Percentiles rank a stretch among this genome's conserved stretches.
Evolutionary conservation across 2,888 invertebrate genomes (phyloP).

Genomic region (Drosophila colorata): DNA sequence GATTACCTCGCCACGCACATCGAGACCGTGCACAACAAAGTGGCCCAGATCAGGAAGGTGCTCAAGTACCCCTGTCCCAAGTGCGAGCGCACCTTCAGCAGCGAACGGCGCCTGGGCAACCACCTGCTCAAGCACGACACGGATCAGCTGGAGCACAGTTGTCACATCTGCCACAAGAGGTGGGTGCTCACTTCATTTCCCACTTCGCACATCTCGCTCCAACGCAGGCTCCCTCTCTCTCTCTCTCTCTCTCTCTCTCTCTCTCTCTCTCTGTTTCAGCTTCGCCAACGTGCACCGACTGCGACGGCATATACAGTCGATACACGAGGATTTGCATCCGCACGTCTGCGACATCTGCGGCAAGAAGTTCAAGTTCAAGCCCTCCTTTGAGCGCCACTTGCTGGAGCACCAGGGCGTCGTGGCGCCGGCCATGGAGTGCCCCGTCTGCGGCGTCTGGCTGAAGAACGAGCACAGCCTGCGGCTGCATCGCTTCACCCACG

Average conservation of each 20-base stretch:
- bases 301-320: constrained; percentile 75
- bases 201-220: constrained; percentile 3
- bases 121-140: constrained; percentile 68
- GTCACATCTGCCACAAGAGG: constrained; percentile 68
- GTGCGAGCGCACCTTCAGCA: constrained; percentile 71
- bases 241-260: neutral
- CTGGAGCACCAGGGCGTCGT: constrained; percentile 80
- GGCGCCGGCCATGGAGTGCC: constrained; percentile 77
- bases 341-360: constrained; percentile 82
- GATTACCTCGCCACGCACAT: constrained; percentile 72
- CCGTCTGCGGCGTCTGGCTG: constrained; percentile 76
- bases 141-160: constrained; percentile 69
- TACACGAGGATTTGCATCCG: constrained; percentile 76
- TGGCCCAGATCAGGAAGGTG: constrained; percentile 61
- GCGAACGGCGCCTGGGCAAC: constrained; percentile 62
- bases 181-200: constrained; percentile 9
- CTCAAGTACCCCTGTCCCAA: constrained; percentile 67
- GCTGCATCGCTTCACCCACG: constrained; percentile 70
- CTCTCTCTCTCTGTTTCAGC: constrained; percentile 42
- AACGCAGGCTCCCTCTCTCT: constrained; percentile 1
- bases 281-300: constrained; percentile 75
- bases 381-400: constrained; percentile 77
- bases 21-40: constrained; percentile 72
- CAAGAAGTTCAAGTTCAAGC: constrained; percentile 81
- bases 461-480: constrained; percentile 79